Percentiles rank a stretch among this genome's conserved stretches.
Evolutionary conservation across 92 coral and sea anemone genomes (phyloP).

Genomic region (Actinostola sp.): DNA sequence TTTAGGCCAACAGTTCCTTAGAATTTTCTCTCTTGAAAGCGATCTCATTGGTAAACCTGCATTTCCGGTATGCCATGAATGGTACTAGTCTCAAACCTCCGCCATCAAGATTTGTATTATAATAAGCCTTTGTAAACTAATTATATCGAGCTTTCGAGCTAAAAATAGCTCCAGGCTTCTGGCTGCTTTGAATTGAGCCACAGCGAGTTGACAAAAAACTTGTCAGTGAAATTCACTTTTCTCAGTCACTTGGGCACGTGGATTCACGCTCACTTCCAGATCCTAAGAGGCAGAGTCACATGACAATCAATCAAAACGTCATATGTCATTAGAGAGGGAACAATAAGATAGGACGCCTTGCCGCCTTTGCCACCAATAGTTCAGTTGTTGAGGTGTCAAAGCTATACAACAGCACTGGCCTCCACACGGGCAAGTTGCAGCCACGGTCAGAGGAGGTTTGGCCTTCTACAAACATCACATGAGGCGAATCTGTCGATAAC

Average conservation of each 20-base stretch:
- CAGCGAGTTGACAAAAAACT: slow-evolving; percentile 3
- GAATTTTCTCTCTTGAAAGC: slow-evolving; percentile 35
- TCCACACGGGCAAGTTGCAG: slow-evolving; percentile 33
- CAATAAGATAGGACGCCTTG: slow-evolving; percentile 83
- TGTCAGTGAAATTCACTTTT: slow-evolving; percentile 19
- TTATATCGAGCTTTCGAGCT: slow-evolving; percentile 83
- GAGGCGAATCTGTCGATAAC: slow-evolving; percentile 9
- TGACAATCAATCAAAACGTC: slow-evolving; percentile 99
- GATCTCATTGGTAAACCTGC: slow-evolving; percentile 53
- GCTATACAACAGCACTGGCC: slow-evolving; percentile 50
- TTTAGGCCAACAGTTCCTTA: slow-evolving; percentile 30
- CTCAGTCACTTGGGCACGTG: slow-evolving; percentile 68
- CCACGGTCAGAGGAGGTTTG: slow-evolving; percentile 14
- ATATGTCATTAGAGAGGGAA: slow-evolving; percentile 91
- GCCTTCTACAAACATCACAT: slow-evolving; percentile 22
- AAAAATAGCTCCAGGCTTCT: slow-evolving; percentile 39
- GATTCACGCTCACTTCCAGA: slow-evolving; percentile 48
- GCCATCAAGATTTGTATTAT: slow-evolving; percentile 55
- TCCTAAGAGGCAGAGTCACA: slow-evolving; percentile 67
- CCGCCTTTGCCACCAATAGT: slow-evolving; percentile 94
- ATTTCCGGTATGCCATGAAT: slow-evolving; percentile 63
- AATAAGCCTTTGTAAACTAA: slow-evolving; percentile 87
- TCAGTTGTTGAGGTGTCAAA: slow-evolving; percentile 98
- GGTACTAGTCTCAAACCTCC: slow-evolving; percentile 57
- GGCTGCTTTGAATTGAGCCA: slow-evolving; percentile 12